A percentile compares a stretch with the other conserved stretches of the same genome.
Evolutionary conservation across 1,140 invertebrate species (phyloP).

Genomic region (Eulimnadia texana): DNA sequence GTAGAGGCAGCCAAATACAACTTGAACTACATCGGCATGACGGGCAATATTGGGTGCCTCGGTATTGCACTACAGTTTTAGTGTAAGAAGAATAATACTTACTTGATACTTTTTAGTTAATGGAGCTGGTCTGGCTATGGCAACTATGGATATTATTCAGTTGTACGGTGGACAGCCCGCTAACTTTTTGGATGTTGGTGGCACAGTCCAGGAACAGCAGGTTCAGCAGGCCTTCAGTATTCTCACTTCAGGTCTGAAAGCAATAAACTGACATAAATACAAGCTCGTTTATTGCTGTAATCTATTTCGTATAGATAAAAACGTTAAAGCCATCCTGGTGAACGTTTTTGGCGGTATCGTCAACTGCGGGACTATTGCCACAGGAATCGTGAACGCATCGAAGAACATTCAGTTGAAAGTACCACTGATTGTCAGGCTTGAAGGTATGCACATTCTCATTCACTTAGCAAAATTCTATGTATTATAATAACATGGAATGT

Average conservation of each 20-base stretch:
- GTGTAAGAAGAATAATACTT: constrained; percentile 32
- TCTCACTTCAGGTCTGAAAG: constrained; percentile 45
- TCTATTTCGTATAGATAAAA: constrained; percentile 40
- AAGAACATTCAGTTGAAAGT: constrained; percentile 63
- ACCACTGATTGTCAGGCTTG: constrained; percentile 82
- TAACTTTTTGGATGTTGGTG: constrained; percentile 69
- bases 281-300: not conserved
- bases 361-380: constrained; percentile 92
- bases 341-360: constrained; percentile 99
- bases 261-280: too few relatives aligned
- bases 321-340: constrained; percentile 88
- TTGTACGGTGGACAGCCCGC: constrained; percentile 57
- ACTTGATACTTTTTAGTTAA: constrained; percentile 44
- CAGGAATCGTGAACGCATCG: constrained; percentile 80
- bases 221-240: constrained; percentile 58
- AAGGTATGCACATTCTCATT: constrained; percentile 36
- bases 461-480: not conserved
- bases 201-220: constrained; percentile 56
- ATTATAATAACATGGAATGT: not conserved
- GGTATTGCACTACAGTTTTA: too few relatives aligned
- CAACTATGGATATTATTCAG: constrained; percentile 66
- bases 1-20: constrained; percentile 74
- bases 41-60: constrained; percentile 91
- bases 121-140: constrained; percentile 67
- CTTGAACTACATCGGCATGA: constrained; percentile 93